Evolutionary conservation across 2,797 vertebrate species (phyloP).

Genomic region (Eulemur rubriventer): DNA sequence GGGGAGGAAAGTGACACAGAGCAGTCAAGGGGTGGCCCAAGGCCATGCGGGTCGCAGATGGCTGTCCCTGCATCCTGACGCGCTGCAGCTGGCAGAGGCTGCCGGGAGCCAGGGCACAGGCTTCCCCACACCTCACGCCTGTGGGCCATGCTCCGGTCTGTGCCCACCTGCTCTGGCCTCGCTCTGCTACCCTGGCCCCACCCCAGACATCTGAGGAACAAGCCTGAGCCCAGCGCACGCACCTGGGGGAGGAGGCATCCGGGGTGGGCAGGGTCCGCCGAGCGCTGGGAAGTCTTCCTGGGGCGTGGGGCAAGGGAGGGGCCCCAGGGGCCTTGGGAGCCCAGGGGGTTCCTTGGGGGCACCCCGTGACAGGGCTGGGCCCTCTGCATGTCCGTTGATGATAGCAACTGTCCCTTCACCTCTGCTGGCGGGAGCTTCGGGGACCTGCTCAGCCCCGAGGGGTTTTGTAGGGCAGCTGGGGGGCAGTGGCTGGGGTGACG

Average conservation of each 20-base stretch:
- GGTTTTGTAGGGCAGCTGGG: conserved; percentile 62
- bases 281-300: conserved; percentile 97
- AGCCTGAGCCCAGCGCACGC: neutral
- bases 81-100: too few relatives aligned
- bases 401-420: conserved; percentile 27
- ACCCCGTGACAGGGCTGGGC: conserved; percentile 63
- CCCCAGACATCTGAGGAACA: neutral
- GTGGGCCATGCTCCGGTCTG: neutral
- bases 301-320: conserved; percentile 79
- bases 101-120: neutral
- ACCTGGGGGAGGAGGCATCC: conserved; percentile 98
- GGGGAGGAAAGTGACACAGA: neutral
- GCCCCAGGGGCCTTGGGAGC: conserved; percentile 82
- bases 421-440: neutral
- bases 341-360: conserved; percentile 86
- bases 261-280: conserved; percentile 85
- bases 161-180: neutral
- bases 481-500: rapidly evolving
- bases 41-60: rapidly evolving
- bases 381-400: conserved; percentile 90
- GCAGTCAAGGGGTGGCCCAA: rapidly evolving
- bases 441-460: conserved; percentile 81
- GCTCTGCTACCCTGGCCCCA: neutral
- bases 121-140: neutral
- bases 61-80: neutral